These are phyloP conservation scores for Dendrolimus pini DNA, from an alignment of 2,888 invertebrate species.

Conservation along the genomic window DNA sequence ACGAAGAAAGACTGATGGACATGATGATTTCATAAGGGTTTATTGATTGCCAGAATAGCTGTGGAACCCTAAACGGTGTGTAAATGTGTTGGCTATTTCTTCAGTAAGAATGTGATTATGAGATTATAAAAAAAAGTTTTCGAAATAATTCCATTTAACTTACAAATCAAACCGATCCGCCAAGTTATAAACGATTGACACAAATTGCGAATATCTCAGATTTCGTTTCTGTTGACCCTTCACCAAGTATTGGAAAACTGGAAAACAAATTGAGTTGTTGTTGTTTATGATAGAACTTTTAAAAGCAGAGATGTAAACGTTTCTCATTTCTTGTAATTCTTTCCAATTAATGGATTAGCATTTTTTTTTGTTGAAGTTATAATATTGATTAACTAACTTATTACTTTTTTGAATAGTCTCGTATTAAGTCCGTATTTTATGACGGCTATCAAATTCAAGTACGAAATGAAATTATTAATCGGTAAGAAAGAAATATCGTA, in stretches of 20 bases:
- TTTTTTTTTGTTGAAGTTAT: background rate
- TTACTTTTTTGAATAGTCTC: too few species aligned
- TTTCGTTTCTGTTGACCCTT: slow-evolving; percentile 23
- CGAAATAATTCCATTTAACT: background rate
- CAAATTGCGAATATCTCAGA: slow-evolving; percentile 22
- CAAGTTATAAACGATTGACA: slow-evolving; percentile 10
- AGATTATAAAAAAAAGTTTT: too few species aligned
- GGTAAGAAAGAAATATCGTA: too few species aligned
- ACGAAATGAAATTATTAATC: too few species aligned
- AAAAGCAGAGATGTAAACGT: slow-evolving; percentile 13
- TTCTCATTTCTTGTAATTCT: background rate
- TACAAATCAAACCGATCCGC: background rate
- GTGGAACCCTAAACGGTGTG: background rate
- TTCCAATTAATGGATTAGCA: background rate
- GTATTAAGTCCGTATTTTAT: too few species aligned
- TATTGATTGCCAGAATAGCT: too few species aligned
- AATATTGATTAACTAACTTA: too few species aligned
- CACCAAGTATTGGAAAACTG: slow-evolving; percentile 34
- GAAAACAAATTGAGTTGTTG: slow-evolving; percentile 32
- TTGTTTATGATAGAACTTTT: slow-evolving; percentile 28
- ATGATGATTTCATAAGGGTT: too few species aligned
- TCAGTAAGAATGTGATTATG: background rate
- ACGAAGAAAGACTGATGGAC: too few species aligned
- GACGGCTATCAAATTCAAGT: too few species aligned
- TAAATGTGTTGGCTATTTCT: background rate